Percentiles rank a stretch among this genome's conserved stretches.
These are phyloP conservation scores for Fistularia tabacaria DNA, from an alignment of 2,797 vertebrate genomes.

Conservation along the genomic window DNA sequence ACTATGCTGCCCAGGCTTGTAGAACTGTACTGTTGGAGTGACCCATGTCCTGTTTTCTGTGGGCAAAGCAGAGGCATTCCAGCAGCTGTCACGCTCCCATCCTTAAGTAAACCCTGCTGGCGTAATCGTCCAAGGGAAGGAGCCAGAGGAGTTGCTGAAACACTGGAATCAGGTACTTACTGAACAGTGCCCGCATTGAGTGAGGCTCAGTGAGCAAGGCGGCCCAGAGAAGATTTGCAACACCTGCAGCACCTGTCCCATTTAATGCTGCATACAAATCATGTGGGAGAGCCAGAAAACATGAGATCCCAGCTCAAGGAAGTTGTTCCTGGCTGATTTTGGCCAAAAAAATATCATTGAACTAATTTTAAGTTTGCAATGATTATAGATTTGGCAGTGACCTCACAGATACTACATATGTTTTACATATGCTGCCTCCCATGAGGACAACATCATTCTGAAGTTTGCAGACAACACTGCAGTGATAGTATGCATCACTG, in stretches of 20 bases:
- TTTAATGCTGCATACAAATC: slow-evolving; percentile 32
- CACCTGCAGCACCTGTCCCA: slow-evolving; percentile 69
- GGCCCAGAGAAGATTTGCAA: slow-evolving; percentile 49
- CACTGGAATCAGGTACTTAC: slow-evolving; percentile 58
- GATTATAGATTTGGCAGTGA: no score
- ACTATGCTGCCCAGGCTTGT: slow-evolving; percentile 52
- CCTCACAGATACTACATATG: no score
- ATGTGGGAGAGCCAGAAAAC: slow-evolving; percentile 37
- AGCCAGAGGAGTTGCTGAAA: slow-evolving; percentile 54
- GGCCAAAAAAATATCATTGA: not conserved
- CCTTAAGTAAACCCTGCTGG: slow-evolving; percentile 69
- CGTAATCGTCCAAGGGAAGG: slow-evolving; percentile 46
- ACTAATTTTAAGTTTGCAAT: no score
- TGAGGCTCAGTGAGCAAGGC: slow-evolving; percentile 33
- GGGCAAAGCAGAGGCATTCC: slow-evolving; percentile 59
- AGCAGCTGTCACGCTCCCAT: slow-evolving; percentile 67
- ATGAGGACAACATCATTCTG: no score
- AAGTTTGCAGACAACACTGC: no score
- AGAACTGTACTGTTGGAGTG: slow-evolving; percentile 54
- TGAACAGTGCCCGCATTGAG: slow-evolving; percentile 65
- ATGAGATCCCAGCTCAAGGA: slow-evolving; percentile 24
- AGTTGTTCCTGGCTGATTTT: slow-evolving; percentile 2
- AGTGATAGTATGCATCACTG: no score
- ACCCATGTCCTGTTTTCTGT: slow-evolving; percentile 62
- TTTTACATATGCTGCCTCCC: no score